Base-by-base conservation (phyloP, 1,140 invertebrate genomes). In the Bombus huntii region DNA sequence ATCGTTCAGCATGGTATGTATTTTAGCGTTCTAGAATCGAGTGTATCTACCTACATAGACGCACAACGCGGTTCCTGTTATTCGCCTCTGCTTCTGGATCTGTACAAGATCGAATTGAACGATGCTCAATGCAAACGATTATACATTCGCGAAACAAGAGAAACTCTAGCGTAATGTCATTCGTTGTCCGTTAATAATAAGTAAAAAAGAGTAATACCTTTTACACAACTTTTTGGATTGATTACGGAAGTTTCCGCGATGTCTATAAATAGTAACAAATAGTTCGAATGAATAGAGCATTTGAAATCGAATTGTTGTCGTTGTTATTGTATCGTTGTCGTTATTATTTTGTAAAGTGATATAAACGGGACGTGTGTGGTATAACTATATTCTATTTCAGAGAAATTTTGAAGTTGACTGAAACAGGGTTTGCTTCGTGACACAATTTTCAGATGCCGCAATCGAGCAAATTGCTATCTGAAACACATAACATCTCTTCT, bases 1-100 rank as follows among this genome's bases (percentile, higher is more conserved):
- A 92, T 90, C 89, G 91, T 75, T 92, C 92, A 90, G 92, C 92
- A 92, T 89, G 94, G 94, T 95, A 95, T 95, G 94, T 95, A 95
- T 95, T 42, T 42, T 93, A 92, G 85, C 77, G 78, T 75, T 75
- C 66, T 88, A 92, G 86, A 91, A 62, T 84, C 83, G 39, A 68
- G 42, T 71, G 31, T 88, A 74, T n/a, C 62, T 22, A 37, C 13
- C 22, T 39, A 59, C 34, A 65, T 42, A 53, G n/a, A 57, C 53
- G 68, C 68, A 31, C n/a, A 71, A 79, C 76, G 75, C 66, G 75
- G 31, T 71, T 84, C 47, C 76, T 37, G 4, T 71, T 62, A 4
- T 71, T 71, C 31, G n/a, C 15, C 34, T 44, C 71, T 34, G 42
- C 73, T 75, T 75, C 44, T 75, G 73, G 73, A 53, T 70, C 13